Conservation (phyloP, 2,888 invertebrate species). For the Mesopsocus fuscifrons region DNA sequence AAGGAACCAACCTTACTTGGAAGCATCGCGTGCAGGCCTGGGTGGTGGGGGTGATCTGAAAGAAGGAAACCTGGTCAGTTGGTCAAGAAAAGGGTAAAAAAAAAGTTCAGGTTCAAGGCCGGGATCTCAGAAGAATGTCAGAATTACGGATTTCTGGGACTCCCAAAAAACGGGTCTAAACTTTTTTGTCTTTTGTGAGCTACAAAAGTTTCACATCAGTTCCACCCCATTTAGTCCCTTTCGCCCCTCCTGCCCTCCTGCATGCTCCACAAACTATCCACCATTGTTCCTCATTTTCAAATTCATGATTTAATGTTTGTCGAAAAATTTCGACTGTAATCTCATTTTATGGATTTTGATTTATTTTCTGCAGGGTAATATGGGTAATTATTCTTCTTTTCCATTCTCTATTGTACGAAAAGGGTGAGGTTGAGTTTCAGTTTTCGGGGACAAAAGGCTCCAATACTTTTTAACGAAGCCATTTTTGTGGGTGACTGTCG, state of each 20-base stretch:
- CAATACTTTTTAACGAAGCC: no score
- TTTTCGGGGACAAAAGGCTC: no score
- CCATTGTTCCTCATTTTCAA: constrained; percentile 1
- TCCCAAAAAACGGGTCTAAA: no score
- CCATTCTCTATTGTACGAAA: neutral
- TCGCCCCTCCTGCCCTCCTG: no score
- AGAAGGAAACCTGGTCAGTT: constrained; percentile 1
- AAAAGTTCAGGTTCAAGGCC: no score
- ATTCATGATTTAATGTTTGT: no score
- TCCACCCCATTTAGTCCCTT: no score
- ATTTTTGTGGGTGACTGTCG: no score
- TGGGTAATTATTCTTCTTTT: constrained; percentile 5
- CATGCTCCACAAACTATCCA: constrained; percentile 2
- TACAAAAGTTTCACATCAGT: no score
- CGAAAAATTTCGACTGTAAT: constrained; percentile 4
- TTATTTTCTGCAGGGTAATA: neutral
- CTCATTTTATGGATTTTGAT: constrained; percentile 3
- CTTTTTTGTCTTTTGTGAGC: no score
- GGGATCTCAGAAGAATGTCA: no score
- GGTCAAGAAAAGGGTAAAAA: neutral
- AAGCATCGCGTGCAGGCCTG: neutral
- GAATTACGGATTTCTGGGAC: no score
- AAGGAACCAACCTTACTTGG: constrained; percentile 5
- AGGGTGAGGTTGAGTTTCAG: neutral
- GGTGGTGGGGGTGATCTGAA: constrained; percentile 5